phyloP scores from a whole-genome alignment of 2,888 invertebrate species.

The Allolobophora icterica region DNA sequence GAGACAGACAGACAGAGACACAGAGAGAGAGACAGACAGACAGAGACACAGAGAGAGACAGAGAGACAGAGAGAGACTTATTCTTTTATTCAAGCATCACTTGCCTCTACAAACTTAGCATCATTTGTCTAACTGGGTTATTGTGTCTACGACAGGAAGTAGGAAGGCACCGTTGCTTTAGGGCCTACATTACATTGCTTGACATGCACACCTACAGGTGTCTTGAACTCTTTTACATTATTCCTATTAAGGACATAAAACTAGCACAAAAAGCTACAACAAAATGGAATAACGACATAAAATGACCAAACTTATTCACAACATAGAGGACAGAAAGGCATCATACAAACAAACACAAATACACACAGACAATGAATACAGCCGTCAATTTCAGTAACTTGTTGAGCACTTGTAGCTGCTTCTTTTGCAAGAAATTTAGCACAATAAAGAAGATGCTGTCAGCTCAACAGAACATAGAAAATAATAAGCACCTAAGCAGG shows the following conservation, averaged over 20 bases:
- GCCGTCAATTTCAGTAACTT: not conserved
- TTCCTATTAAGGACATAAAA: not conserved
- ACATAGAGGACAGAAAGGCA: not conserved
- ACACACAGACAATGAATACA: not conserved
- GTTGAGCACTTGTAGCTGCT: not conserved
- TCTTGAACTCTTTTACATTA: not conserved
- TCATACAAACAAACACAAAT: not conserved
- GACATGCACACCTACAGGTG: not conserved
- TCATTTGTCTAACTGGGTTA: not conserved
- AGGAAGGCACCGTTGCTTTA: not conserved
- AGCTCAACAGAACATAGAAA: not conserved
- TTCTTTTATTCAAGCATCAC: not conserved
- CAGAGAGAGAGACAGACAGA: too few species aligned
- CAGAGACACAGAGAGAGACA: too few species aligned
- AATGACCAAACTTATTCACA: not conserved
- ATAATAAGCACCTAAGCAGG: not conserved
- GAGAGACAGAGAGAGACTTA: too few species aligned
- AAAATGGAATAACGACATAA: not conserved
- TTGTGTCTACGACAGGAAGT: not conserved
- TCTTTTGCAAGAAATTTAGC: not conserved
- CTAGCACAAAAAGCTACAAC: not conserved
- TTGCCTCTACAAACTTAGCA: not conserved
- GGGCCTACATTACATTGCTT: not conserved
- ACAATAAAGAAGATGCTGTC: not conserved
- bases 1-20: too few species aligned